Evolutionary conservation across 2,113 vertebrate genomes (phyloP).

Genomic region (Dolichotis patagonum): DNA sequence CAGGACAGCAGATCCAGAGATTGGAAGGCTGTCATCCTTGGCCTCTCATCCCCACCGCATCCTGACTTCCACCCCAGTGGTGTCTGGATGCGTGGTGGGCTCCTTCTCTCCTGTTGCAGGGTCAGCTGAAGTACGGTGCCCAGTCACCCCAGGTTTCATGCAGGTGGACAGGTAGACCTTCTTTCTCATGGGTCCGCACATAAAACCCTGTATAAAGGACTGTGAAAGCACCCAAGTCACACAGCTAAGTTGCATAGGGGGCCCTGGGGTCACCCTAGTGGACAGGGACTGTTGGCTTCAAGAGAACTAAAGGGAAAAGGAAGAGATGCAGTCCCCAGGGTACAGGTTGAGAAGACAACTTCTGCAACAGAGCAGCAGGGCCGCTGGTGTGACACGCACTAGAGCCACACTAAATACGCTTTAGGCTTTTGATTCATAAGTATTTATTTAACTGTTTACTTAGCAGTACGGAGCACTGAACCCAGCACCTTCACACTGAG

Average conservation of each 20-base stretch:
- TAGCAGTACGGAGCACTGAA: not conserved
- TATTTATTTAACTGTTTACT: not conserved
- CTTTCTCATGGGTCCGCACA: not conserved
- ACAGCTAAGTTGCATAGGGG: not conserved
- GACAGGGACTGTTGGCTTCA: not conserved
- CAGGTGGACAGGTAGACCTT: not conserved
- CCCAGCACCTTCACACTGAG: not conserved
- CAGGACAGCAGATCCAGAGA: not conserved
- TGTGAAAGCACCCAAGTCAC: not conserved
- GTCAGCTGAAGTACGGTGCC: not conserved
- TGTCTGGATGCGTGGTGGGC: not conserved
- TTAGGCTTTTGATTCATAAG: not conserved
- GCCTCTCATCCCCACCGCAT: too few relatives aligned
- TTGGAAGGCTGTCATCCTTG: not conserved
- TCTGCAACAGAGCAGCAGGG: not conserved
- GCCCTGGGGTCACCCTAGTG: not conserved
- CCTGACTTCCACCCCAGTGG: accelerated
- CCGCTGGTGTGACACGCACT: not conserved
- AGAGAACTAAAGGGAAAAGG: not conserved
- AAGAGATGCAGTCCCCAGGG: not conserved
- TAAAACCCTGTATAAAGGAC: not conserved
- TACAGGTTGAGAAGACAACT: not conserved
- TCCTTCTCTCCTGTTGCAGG: not conserved
- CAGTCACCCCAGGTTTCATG: not conserved
- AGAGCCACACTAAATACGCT: not conserved